These are phyloP conservation scores for Neogale vison DNA, from an alignment of 2,113 vertebrate genomes.

Conservation along the genomic window DNA sequence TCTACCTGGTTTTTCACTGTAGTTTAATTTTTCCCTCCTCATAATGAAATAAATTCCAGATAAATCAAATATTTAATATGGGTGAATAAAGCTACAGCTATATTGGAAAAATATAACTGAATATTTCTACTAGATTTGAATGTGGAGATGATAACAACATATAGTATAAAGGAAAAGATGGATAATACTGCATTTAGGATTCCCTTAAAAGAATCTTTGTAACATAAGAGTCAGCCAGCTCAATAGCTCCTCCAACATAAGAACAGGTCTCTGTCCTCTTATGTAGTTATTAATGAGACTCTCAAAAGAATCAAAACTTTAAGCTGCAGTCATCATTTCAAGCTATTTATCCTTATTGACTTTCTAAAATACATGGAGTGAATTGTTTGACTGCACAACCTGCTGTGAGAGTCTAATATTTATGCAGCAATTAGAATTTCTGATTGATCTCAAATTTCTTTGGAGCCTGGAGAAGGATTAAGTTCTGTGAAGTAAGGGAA, in stretches of 20 bases:
- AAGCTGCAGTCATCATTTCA: not conserved
- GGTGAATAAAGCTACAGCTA: not conserved
- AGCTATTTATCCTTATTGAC: not conserved
- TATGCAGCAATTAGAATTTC: not conserved
- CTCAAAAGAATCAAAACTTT: not conserved
- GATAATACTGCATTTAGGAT: not conserved
- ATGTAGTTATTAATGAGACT: not conserved
- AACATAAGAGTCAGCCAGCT: not conserved
- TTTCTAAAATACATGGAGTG: not conserved
- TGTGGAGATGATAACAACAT: not conserved
- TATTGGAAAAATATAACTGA: not conserved
- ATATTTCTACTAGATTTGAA: not conserved
- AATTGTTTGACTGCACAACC: not conserved
- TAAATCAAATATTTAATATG: not conserved
- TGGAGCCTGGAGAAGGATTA: not conserved
- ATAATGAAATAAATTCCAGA: not conserved
- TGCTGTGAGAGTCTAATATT: not conserved
- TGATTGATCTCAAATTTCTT: not conserved
- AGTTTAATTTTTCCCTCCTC: not conserved
- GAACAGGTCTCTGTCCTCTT: not conserved
- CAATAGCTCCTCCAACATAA: accelerated
- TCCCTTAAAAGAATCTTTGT: not conserved
- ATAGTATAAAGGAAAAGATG: not conserved
- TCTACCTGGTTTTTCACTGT: not conserved
- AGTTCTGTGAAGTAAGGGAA: not conserved